phyloP scores from a whole-genome alignment of 2,797 vertebrate species.

The Capromys pilorides region DNA sequence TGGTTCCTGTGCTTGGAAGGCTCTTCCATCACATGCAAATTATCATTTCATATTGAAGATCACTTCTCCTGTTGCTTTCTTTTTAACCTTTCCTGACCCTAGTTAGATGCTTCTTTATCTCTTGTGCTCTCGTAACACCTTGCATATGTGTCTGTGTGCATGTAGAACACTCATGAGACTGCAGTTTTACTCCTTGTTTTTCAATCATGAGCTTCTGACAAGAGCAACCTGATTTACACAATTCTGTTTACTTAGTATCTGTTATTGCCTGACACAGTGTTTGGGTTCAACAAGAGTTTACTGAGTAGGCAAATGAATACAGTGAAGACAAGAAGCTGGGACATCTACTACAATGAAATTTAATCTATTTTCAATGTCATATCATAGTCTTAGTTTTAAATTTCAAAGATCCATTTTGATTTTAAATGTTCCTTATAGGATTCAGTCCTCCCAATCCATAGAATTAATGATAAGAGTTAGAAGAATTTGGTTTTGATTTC shows the following conservation, averaged over 20 bases:
- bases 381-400: neutral
- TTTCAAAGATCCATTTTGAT: neutral
- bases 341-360: neutral
- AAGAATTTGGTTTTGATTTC: neutral
- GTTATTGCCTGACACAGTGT: neutral
- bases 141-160: neutral
- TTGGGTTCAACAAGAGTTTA: constrained; percentile 25
- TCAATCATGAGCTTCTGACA: constrained; percentile 4
- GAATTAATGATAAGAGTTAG: neutral
- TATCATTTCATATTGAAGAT: neutral
- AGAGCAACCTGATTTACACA: constrained; percentile 29
- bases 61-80: neutral
- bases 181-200: constrained; percentile 26
- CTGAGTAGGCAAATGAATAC: neutral
- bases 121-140: neutral
- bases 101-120: neutral
- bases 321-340: neutral
- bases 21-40: neutral
- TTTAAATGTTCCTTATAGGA: neutral
- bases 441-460: neutral
- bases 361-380: neutral
- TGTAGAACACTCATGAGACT: neutral
- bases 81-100: neutral
- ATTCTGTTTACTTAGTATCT: constrained; percentile 45
- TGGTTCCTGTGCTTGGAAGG: neutral